phyloP scores from a whole-genome alignment of 1,140 invertebrate species.

The Palaemon carinicauda region DNA sequence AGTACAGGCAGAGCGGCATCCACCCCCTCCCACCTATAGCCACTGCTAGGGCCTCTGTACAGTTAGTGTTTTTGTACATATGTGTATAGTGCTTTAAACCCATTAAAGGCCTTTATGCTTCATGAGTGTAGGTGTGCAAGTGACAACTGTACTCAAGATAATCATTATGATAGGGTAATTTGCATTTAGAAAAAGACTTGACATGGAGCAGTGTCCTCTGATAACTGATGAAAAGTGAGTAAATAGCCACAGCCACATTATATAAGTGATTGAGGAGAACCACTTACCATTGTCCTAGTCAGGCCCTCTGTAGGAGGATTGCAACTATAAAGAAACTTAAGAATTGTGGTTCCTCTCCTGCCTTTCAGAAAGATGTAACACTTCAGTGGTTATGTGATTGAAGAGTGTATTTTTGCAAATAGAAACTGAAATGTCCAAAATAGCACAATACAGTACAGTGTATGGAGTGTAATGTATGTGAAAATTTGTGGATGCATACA shows the following conservation, averaged over 20 bases:
- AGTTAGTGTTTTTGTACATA: conserved; percentile 52
- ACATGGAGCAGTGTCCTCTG: too few relatives aligned
- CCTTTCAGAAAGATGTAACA: too few relatives aligned
- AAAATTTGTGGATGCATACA: too few relatives aligned
- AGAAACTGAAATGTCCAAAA: too few relatives aligned
- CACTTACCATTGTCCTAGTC: conserved; percentile 44
- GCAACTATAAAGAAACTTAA: neutral
- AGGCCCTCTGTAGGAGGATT: conserved; percentile 45
- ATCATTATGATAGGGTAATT: conserved; percentile 50
- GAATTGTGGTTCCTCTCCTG: neutral
- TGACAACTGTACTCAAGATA: conserved; percentile 37
- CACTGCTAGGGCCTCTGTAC: conserved; percentile 48
- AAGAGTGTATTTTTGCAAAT: too few relatives aligned
- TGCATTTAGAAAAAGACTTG: conserved; percentile 22
- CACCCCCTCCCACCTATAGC: conserved; percentile 49
- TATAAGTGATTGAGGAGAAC: neutral
- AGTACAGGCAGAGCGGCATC: conserved; percentile 42
- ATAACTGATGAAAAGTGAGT: neutral
- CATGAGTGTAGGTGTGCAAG: conserved; percentile 52
- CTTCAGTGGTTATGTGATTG: too few relatives aligned
- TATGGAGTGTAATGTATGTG: too few relatives aligned
- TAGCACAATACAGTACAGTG: too few relatives aligned
- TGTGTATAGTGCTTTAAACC: conserved; percentile 55
- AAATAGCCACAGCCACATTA: neutral
- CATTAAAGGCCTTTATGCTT: conserved; percentile 54